Evolutionary conservation across 2,888 invertebrate genomes (phyloP).

Genomic region (Limenitis camilla): DNA sequence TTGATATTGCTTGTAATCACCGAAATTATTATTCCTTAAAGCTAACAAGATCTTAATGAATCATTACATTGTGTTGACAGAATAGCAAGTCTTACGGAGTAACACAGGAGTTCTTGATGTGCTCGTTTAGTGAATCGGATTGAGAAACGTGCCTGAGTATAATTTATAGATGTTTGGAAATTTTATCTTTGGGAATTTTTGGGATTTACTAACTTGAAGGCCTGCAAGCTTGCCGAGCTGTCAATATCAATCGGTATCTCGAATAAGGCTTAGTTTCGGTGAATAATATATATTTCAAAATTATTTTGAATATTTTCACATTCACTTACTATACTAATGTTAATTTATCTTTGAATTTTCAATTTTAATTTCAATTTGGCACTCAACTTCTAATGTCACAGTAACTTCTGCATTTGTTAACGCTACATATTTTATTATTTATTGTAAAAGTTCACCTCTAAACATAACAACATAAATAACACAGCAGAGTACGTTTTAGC

Average conservation of each 20-base stretch:
- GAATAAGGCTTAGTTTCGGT: no score
- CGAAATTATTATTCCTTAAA: not conserved
- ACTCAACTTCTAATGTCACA: no score
- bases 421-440: no score
- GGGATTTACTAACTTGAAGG: conserved; percentile 3
- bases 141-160: conserved; percentile 13
- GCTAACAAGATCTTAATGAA: not conserved
- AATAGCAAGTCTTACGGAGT: conserved; percentile 2
- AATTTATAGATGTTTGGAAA: conserved; percentile 7
- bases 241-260: not conserved
- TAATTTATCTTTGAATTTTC: no score
- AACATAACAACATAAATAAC: no score
- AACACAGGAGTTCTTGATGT: not conserved
- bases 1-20: not conserved
- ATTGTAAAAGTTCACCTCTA: no score
- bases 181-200: not conserved
- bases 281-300: no score
- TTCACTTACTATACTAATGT: no score
- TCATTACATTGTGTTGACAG: not conserved
- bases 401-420: no score
- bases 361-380: no score
- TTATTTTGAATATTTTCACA: no score
- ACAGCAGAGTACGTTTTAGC: no score
- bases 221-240: conserved; percentile 6
- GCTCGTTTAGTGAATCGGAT: not conserved